Percentiles rank a stretch among this genome's conserved stretches.
Conservation (phyloP, 2,113 vertebrate genomes). For the Ahaetulla prasina region DNA sequence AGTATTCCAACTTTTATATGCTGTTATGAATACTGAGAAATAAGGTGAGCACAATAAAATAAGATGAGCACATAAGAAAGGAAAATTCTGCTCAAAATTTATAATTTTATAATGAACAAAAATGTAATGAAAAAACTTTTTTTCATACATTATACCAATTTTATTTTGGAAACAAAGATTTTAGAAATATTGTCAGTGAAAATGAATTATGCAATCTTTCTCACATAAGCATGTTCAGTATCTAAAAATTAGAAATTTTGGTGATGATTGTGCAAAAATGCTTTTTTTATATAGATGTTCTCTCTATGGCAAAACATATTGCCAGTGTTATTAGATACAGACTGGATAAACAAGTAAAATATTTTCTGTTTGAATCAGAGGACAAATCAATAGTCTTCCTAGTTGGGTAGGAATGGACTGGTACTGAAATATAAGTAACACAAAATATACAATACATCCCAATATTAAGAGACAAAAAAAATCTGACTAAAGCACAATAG, state of each 20-base stretch:
- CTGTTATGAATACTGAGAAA: conserved; percentile 2
- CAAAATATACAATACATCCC: neutral
- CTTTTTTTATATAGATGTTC: neutral
- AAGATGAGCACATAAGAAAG: neutral
- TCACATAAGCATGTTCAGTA: neutral
- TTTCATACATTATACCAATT: too few relatives aligned
- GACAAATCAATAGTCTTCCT: too few relatives aligned
- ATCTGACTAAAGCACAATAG: neutral
- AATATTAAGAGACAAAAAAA: neutral
- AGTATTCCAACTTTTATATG: conserved; percentile 24
- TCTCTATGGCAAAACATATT: neutral
- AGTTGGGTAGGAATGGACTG: too few relatives aligned
- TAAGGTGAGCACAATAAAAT: neutral
- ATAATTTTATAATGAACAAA: neutral
- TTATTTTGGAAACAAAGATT: too few relatives aligned
- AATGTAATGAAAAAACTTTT: neutral
- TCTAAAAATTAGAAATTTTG: neutral
- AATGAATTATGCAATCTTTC: too few relatives aligned
- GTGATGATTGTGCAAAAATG: neutral
- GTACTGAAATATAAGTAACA: neutral
- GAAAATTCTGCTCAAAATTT: neutral
- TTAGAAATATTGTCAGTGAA: too few relatives aligned
- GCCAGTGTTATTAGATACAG: neutral
- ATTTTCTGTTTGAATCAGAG: too few relatives aligned
- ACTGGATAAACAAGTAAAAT: too few relatives aligned